Evolutionary conservation across 2,113 vertebrate species (phyloP).

Genomic region (Pluvianellus socialis): DNA sequence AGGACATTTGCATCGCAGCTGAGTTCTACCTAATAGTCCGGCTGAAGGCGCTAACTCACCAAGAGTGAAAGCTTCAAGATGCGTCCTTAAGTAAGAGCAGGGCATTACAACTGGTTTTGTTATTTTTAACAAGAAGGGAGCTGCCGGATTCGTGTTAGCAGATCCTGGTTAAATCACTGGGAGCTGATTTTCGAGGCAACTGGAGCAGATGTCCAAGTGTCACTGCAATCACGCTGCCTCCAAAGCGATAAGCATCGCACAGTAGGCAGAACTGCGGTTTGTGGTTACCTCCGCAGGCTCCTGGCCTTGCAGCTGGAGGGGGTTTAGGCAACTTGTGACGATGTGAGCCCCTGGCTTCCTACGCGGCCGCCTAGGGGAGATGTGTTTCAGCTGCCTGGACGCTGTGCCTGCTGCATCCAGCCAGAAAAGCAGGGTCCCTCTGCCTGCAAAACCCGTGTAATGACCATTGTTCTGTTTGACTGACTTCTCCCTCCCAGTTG

Average conservation of each 20-base stretch:
- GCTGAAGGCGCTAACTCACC: not conserved
- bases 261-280: not conserved
- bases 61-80: not conserved
- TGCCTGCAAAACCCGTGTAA: not conserved
- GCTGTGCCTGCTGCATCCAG: not conserved
- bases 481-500: not conserved
- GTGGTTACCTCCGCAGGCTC: not conserved
- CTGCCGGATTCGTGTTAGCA: not conserved
- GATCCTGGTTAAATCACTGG: not conserved
- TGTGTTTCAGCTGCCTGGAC: not conserved
- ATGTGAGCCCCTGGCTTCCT: not conserved
- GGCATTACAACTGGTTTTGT: not conserved
- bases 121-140: not conserved
- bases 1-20: not conserved
- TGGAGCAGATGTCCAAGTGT: not conserved
- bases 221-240: not conserved
- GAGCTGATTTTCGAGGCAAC: not conserved
- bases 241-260: not conserved
- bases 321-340: not conserved
- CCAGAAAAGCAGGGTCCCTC: not conserved
- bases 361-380: not conserved
- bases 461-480: not conserved
- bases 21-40: not conserved
- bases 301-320: not conserved
- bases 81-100: not conserved